These are phyloP conservation scores for Porites lutea DNA, from an alignment of 64 coral and sea anemone species.

Conservation along the genomic window DNA sequence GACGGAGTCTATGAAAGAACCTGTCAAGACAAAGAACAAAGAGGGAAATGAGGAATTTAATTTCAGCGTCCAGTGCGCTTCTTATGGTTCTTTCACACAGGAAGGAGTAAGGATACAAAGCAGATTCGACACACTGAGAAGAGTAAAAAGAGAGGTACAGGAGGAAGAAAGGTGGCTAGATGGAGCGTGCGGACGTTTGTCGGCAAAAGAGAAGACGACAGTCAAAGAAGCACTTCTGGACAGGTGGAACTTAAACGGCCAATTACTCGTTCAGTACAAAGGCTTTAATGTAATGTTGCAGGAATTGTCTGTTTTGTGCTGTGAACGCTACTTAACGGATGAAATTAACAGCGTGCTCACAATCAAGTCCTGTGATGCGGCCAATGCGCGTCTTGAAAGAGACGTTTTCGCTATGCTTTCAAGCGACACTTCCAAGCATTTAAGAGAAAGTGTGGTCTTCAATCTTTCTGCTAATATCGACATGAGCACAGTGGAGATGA, in stretches of 20 bases:
- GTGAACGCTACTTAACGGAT: neutral
- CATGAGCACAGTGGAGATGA: neutral
- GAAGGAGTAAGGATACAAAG: neutral
- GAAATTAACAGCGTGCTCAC: neutral
- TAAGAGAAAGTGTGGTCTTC: neutral
- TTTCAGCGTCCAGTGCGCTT: neutral
- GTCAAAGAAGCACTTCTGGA: neutral
- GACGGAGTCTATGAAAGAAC: slow-evolving; percentile 11
- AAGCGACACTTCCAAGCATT: neutral
- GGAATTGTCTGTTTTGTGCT: neutral
- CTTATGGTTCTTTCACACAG: neutral
- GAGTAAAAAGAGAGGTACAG: neutral
- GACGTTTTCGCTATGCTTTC: neutral
- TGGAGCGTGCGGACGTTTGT: neutral
- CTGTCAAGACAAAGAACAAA: neutral
- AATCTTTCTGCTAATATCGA: neutral
- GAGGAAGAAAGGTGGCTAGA: neutral
- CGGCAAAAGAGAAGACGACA: neutral
- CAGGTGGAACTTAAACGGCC: neutral
- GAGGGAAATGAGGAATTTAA: slow-evolving; percentile 2
- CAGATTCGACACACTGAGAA: neutral
- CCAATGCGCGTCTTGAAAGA: slow-evolving; percentile 5
- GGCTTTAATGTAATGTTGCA: neutral
- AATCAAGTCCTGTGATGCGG: slow-evolving; percentile 8
- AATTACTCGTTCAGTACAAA: neutral